Base-by-base conservation (phyloP, 2,888 invertebrate species). In the Caenorhabditis japonica region DNA sequence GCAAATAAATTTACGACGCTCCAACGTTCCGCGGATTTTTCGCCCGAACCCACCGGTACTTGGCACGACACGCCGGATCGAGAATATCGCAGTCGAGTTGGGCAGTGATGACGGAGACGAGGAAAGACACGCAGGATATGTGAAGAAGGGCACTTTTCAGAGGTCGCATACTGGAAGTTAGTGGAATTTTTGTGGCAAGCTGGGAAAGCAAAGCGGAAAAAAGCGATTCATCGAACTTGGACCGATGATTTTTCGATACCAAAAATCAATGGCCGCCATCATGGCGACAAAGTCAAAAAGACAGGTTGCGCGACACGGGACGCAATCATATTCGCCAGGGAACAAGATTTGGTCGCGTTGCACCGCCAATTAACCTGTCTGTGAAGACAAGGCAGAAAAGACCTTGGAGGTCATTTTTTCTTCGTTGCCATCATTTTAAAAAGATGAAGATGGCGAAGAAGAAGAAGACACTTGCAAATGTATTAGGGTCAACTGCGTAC, bases 31-130 rank as follows among this genome's bases (percentile, higher is more conserved):
- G n/a, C n/a, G n/a, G n/a, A n/a, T n/a, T n/a, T n/a, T n/a, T n/a
- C n/a, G n/a, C n/a, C n/a, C 21, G 19, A 21, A 56, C 53, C 49
- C 33, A 75, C 78, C 78, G 59, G 33, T 79, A 79, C 41, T 55
- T 64, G 7, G 79, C 83, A 27, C 85, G 52, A 60, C 85, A 85
- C 19, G 56, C 80, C 15, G 84, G 84, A 60, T 85, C 85, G 44
- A 85, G 66, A 46, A 85, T 82, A 59, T 85, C 83, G 60, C 85
- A 85, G 49, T 83, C 80, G 13, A 84, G 55, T 55, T 82, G 80
- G 25, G 41, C 43, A 30, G 23, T 46, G 33, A 55, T 44, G 4
- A 38, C 1, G 10, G 17, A 27, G 25, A 55, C 13, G 8, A 62
- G 36, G 62, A 64, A 64, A 58, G 53, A 55, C 43, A 58, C 13